Evolutionary conservation across 2,888 invertebrate genomes (phyloP), one percentile per base, ranked within the genome.

Genomic region (Heliconius ethilla): DNA sequence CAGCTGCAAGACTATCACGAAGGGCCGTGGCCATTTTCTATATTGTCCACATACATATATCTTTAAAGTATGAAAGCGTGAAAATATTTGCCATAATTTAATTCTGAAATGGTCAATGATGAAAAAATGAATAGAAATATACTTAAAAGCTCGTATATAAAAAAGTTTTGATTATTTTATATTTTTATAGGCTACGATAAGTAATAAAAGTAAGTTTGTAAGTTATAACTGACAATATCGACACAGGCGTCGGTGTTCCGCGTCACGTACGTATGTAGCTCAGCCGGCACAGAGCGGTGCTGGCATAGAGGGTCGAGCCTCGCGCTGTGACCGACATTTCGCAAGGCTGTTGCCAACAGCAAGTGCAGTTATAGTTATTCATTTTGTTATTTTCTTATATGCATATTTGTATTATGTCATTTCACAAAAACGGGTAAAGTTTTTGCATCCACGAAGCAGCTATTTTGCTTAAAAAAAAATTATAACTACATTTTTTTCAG

Each of bases 261-360:
- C 73, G 79, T 81, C 81, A 80, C 81, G 80, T 80, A 81, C 75
- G 67, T 70, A 9, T 40, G 40, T 40, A 11, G 40, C 40, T 9
- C 78, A 73, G 75, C 70, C 73, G 55, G 51, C 11, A 15, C n/a
- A 29, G 51, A 27, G 40, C 69, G 25, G 80, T 40, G 40, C 75
- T 27, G 63, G 70, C 65, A 70, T 62, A 15, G 70, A 66, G 76
- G 70, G 70, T 11, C 40, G 63, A 22, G 63, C 74, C 73, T 73
- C 74, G 74, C 74, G 27, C 7, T 74, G 65, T 76, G 76, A 78
- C 80, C 79, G 80, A 79, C 75, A 76, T 80, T 75, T 80, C 67
- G 63, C 80, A 80, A 80, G 80, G 79, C 78, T 78, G 77, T 75
- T 77, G 73, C 75, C 73, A 78, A 55, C 29, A 65, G 74, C 77